Evolutionary conservation across 2,113 vertebrate species (phyloP).

Genomic region (Uria aalge): DNA sequence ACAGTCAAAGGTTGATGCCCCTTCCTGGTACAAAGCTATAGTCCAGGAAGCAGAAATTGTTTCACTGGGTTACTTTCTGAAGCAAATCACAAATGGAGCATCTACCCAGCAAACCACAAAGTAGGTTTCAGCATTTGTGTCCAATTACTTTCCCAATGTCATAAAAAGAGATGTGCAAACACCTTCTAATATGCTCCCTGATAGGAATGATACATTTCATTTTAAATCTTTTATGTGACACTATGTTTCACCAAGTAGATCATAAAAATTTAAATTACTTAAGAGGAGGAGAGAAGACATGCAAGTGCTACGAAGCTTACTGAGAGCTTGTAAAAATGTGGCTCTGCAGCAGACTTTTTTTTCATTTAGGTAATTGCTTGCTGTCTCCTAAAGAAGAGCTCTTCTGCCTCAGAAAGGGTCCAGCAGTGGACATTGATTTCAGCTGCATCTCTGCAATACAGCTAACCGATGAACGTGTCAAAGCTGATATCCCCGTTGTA

Average conservation of each 20-base stretch:
- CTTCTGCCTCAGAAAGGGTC: neutral
- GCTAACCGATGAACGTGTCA: neutral
- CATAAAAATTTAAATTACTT: neutral
- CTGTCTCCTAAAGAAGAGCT: neutral
- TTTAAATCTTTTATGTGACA: slow-evolving; percentile 15
- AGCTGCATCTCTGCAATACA: neutral
- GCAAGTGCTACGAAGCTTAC: neutral
- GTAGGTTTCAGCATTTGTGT: neutral
- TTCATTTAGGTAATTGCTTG: neutral
- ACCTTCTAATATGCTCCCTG: neutral
- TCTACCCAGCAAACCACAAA: neutral
- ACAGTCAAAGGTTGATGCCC: neutral
- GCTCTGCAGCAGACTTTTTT: neutral
- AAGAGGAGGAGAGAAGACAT: neutral
- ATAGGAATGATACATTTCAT: neutral
- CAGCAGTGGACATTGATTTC: neutral
- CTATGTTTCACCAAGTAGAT: neutral
- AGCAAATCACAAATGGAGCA: neutral
- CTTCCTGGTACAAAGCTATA: neutral
- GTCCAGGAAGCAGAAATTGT: neutral
- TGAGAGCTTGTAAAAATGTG: neutral
- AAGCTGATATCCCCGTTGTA: neutral
- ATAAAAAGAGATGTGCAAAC: neutral
- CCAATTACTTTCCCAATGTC: neutral
- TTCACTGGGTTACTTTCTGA: neutral